Evolutionary conservation across 2,797 vertebrate species (phyloP), one percentile per base, ranked within the genome.

Genomic region (Paedocypris micromegethes): DNA sequence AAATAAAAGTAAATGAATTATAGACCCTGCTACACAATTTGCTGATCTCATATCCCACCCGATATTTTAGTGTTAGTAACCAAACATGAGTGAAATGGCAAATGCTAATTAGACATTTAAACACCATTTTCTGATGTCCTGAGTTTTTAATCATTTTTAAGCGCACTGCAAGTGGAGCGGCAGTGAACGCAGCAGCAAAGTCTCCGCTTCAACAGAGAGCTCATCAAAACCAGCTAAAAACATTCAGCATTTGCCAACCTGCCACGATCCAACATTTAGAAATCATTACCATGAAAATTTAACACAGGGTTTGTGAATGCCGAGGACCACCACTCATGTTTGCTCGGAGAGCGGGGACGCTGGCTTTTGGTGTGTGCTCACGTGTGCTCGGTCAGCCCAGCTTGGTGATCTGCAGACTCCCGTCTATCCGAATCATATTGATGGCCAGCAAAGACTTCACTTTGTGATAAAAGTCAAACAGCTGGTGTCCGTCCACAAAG

Each of bases 381-480:
- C 68, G 73, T 71, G 76, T 69, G 54, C 0, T 66, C 55, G 70
- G 54, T 84, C 92, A 99, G 81, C 95, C 95, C 9, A 99, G 93
- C 86, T 99, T 99, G 68, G 96, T 99, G 87, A 99, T 93, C 78
- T 97, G 94, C 82, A 98, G 91, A 77, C 96, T 93, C 81, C 97
- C 97, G 0, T 90, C 92, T 89, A 98, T 99, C 86, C 92, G 93
- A 86, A 99, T 93, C 9, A 93, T 93, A 85, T 98, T 92, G 77
- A 99, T 98, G 23, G 94, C 88, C 58, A 91, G 75, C 82, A 99
- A 90, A n/a, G 92, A 92, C 88, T 93, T 92, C 72, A 98, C 88
- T 86, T 95, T 96, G 83, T 99, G 96, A 85, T 96, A 97, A 93
- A 98, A 98, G 92, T 99, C 97, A 92, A 98, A 99, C 78, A 99